Evolutionary conservation across 2,113 vertebrate genomes (phyloP), one percentile per base, ranked within the genome.

Genomic region (Pandion haliaetus): DNA sequence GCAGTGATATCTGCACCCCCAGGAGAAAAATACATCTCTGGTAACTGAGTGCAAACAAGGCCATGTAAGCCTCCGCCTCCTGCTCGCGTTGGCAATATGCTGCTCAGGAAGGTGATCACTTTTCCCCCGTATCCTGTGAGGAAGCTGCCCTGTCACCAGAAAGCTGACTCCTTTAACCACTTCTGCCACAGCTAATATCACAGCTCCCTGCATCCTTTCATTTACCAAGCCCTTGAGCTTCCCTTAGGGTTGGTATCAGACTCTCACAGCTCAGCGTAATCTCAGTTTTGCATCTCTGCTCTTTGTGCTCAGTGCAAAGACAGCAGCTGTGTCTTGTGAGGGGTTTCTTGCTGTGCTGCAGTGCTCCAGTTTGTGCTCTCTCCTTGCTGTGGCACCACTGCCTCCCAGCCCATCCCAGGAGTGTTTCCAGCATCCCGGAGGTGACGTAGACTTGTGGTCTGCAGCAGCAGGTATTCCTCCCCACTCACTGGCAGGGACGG

Each of bases 21-120:
- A 44, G 29, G 94, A 91, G 95, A 78, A 82, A 95, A 87, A 95
- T 94, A 85, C 44, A 62, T 95, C 88, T 91, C 83, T 80, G 62
- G 66, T 44, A 95, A 57, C 82, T 6, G 59, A 84, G 61, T 16
- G 49, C 65, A 74, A 18, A 70, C 45, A 58, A 87, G 76, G 90
- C 90, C 32, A 0, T 28, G 67, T 72, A 45, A 95, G 63, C 76
- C 45, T 77, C 63, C 6, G 6, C 74, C 62, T 85, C 42, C 45
- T 0, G 0, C 73, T 85, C 13, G 0, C 2, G 0, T 13, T 54
- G n/a, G 65, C 74, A 61, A 16, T 47, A 45, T 3, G 3, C 57
- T 58, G 67, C 85, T 91, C 23, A 5, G 44, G 71, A 93, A 93
- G 76, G 71, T 72, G 79, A 88, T 85, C 14, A 1, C 79, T 82